A percentile compares a stretch with the other conserved stretches of the same genome.
Evolutionary conservation across 2,113 vertebrate species (phyloP).

Genomic region (Fregata magnificens): DNA sequence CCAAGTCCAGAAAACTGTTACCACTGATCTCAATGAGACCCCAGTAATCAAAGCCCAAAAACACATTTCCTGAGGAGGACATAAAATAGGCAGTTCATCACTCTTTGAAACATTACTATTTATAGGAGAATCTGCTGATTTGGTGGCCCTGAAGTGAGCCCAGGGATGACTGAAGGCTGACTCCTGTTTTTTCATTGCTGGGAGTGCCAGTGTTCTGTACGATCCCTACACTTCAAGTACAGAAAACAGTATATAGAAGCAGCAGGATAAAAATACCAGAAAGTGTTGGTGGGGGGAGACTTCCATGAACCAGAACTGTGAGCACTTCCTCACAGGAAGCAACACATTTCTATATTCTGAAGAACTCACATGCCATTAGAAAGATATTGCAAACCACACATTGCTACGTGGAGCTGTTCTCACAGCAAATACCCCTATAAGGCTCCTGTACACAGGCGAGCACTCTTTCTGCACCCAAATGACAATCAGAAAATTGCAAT

Average conservation of each 20-base stretch:
- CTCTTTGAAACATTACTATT: not conserved
- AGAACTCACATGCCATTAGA: not conserved
- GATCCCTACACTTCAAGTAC: not conserved
- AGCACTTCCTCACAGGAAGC: not conserved
- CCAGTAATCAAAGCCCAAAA: not conserved
- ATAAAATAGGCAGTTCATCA: not conserved
- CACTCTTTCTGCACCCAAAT: not conserved
- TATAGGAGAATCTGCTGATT: not conserved
- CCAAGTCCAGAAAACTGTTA: not conserved
- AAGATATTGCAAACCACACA: not conserved
- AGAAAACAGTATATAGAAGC: not conserved
- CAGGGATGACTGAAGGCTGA: not conserved
- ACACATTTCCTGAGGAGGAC: not conserved
- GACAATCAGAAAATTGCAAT: not conserved
- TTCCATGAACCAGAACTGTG: not conserved
- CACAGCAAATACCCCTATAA: not conserved
- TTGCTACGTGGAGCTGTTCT: not conserved
- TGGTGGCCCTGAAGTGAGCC: not conserved
- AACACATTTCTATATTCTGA: not conserved
- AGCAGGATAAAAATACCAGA: not conserved
- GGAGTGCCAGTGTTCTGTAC: not conserved
- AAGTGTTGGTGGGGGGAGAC: not conserved
- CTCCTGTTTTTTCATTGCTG: not conserved
- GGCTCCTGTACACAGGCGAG: not conserved
- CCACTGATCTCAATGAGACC: not conserved